These are phyloP conservation scores for Conus betulinus DNA, from an alignment of 1,140 invertebrate species.

Conservation along the genomic window DNA sequence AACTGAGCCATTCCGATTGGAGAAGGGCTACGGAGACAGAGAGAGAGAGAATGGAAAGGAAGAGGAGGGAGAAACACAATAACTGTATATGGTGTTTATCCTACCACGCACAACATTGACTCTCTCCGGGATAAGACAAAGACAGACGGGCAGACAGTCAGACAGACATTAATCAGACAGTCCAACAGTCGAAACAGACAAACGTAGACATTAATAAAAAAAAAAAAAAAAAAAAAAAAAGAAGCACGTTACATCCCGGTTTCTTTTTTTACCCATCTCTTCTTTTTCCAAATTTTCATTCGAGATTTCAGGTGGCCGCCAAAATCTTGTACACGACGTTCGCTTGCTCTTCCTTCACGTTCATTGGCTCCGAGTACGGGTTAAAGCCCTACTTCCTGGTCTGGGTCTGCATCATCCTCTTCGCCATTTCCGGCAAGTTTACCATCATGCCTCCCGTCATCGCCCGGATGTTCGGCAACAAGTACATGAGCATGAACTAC, in stretches of 20 bases:
- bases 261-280: background rate
- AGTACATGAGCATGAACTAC: constrained; percentile 44
- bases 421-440: constrained; percentile 28
- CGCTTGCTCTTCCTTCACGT: constrained; percentile 11
- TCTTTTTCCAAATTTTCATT: background rate
- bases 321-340: constrained; percentile 28
- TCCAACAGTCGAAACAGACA: too few species aligned
- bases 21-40: too few species aligned
- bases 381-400: constrained; percentile 25
- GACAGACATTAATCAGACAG: too few species aligned
- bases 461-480: constrained; percentile 18
- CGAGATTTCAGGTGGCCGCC: constrained; percentile 15
- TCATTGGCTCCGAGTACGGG: constrained; percentile 18
- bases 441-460: constrained; percentile 22
- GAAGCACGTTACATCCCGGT: background rate
- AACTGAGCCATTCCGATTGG: too few species aligned
- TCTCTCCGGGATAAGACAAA: too few species aligned
- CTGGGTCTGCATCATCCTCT: constrained; percentile 34
- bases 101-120: too few species aligned
- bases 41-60: too few species aligned
- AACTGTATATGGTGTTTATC: too few species aligned
- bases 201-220: background rate
- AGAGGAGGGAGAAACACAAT: too few species aligned
- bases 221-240: background rate
- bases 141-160: too few species aligned